Percentiles rank a stretch among this genome's conserved stretches.
Evolutionary conservation across 2,797 vertebrate species (phyloP).

Genomic region (Betta splendens): DNA sequence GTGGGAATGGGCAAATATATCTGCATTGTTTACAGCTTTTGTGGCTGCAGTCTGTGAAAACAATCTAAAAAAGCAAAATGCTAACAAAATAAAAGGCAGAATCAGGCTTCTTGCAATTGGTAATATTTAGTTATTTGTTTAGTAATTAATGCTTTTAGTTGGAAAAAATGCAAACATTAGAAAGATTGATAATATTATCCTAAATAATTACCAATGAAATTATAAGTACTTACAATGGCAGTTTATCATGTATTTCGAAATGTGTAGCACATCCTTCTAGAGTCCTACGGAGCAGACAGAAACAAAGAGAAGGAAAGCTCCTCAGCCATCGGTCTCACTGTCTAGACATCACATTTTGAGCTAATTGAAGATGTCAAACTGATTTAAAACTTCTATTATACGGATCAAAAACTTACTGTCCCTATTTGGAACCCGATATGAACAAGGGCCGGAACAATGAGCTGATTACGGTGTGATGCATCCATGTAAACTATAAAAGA

Average conservation of each 20-base stretch:
- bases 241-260: constrained; percentile 27
- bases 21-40: not conserved
- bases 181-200: constrained; percentile 21
- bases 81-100: not conserved
- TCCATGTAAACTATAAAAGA: constrained; percentile 4
- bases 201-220: constrained; percentile 31
- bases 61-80: fast-evolving
- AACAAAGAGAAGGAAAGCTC: constrained; percentile 33
- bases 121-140: constrained; percentile 15
- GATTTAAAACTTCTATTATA: constrained; percentile 56
- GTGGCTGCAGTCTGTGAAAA: not conserved
- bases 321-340: constrained; percentile 43
- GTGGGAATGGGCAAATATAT: too few species aligned
- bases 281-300: constrained; percentile 33
- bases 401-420: constrained; percentile 62
- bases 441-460: constrained; percentile 20
- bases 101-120: not conserved
- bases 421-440: constrained; percentile 21
- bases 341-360: constrained; percentile 57
- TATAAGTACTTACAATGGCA: constrained; percentile 10
- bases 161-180: not conserved
- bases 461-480: constrained; percentile 10
- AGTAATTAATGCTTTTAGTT: not conserved
- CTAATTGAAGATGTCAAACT: constrained; percentile 72
- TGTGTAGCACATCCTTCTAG: constrained; percentile 30